Evolutionary conservation across 2,113 vertebrate species (phyloP).

Genomic region (Ibidorhyncha struthersii): DNA sequence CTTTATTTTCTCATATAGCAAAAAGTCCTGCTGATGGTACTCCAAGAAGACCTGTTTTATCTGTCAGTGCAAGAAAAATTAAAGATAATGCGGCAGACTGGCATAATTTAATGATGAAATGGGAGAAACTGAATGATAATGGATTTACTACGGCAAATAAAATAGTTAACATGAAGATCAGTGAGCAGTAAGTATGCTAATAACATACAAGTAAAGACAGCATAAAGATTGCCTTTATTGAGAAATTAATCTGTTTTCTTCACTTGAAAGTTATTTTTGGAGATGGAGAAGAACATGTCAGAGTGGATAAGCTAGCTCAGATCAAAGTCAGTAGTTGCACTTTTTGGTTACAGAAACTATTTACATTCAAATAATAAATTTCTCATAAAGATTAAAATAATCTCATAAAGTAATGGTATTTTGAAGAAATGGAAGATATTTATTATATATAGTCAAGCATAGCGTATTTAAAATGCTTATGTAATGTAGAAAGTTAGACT

Average conservation of each 20-base stretch:
- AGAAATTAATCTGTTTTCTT: neutral
- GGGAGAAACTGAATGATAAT: conserved; percentile 85
- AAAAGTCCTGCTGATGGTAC: conserved; percentile 59
- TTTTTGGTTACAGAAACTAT: neutral
- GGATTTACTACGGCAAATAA: conserved; percentile 78
- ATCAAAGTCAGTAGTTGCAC: neutral
- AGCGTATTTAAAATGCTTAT: neutral
- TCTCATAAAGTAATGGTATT: neutral
- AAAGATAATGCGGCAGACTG: conserved; percentile 94
- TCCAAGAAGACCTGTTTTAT: conserved; percentile 80
- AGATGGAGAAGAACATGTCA: neutral
- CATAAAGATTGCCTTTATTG: neutral
- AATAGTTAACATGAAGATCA: conserved; percentile 83
- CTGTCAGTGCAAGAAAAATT: conserved; percentile 88
- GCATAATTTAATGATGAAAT: conserved; percentile 92
- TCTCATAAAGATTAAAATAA: neutral
- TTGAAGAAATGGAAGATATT: neutral
- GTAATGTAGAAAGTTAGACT: neutral
- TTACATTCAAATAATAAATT: neutral
- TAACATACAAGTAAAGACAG: neutral
- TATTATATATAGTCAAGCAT: neutral
- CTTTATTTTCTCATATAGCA: conserved; percentile 51
- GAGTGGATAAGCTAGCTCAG: neutral
- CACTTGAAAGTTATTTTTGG: neutral
- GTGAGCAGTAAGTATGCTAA: conserved; percentile 73